Conservation (phyloP, 2,797 vertebrate genomes). For the Echeneis naucrates region DNA sequence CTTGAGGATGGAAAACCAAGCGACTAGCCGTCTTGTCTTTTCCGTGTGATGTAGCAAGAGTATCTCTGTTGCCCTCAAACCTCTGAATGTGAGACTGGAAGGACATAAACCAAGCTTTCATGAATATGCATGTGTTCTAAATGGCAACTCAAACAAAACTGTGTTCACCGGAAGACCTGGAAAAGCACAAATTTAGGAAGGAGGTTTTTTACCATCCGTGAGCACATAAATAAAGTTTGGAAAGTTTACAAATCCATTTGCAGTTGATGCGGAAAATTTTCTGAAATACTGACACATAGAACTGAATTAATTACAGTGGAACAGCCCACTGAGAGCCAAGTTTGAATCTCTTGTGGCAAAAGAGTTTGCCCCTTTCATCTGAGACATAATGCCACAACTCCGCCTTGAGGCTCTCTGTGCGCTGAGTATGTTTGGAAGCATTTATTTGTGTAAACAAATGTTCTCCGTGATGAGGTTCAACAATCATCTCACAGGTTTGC, state of each 20-base stretch:
- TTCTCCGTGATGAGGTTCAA: constrained; percentile 72
- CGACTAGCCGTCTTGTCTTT: constrained; percentile 47
- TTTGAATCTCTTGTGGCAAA: constrained; percentile 72
- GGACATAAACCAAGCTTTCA: constrained; percentile 61
- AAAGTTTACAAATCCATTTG: constrained; percentile 67
- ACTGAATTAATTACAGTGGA: constrained; percentile 70
- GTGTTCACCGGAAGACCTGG: constrained; percentile 30
- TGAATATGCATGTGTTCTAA: constrained; percentile 69
- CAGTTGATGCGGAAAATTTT: constrained; percentile 46
- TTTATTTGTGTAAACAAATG: constrained; percentile 79
- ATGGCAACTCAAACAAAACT: constrained; percentile 55
- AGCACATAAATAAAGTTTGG: constrained; percentile 62
- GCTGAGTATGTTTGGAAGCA: constrained; percentile 54
- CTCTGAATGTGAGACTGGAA: constrained; percentile 52
- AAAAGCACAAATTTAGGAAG: constrained; percentile 42
- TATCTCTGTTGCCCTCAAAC: constrained; percentile 40
- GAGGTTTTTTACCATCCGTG: constrained; percentile 51
- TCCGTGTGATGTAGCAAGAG: constrained; percentile 46
- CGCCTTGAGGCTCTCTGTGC: constrained; percentile 66
- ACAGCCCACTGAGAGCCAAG: constrained; percentile 69
- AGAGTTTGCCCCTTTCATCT: constrained; percentile 77
- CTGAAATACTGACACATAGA: constrained; percentile 59
- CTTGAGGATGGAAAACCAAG: constrained; percentile 47
- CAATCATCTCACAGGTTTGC: constrained; percentile 56
- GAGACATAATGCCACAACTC: constrained; percentile 73